Conservation (phyloP, 2,888 invertebrate species). For the Brenthis ino region DNA sequence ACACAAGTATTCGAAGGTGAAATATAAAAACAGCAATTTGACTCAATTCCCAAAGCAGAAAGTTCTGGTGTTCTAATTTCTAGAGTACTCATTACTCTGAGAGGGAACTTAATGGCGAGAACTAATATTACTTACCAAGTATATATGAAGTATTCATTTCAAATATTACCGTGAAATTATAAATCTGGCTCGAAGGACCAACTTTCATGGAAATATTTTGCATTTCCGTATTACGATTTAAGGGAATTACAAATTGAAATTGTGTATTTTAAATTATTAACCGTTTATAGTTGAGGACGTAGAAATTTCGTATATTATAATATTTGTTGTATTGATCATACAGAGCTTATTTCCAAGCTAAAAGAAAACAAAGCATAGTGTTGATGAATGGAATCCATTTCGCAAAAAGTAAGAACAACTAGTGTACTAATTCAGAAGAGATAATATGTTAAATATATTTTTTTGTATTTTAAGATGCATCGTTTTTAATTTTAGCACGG, state of each 20-base stretch:
- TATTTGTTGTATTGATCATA: not conserved
- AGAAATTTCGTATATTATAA: not conserved
- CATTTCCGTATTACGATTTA: not conserved
- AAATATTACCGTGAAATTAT: constrained; percentile 16
- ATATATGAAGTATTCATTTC: constrained; percentile 7
- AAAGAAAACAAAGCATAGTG: too few relatives aligned
- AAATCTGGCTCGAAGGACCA: constrained; percentile 12
- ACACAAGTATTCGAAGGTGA: not conserved
- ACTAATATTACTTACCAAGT: constrained; percentile 15
- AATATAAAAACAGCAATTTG: constrained; percentile 13
- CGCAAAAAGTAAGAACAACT: too few relatives aligned
- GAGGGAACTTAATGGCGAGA: constrained; percentile 18
- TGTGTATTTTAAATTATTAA: not conserved
- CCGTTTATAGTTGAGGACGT: not conserved
- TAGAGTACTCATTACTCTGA: constrained; percentile 25
- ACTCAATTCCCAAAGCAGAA: constrained; percentile 17
- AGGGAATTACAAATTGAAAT: not conserved
- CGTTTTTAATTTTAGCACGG: too few relatives aligned
- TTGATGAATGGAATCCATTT: too few relatives aligned
- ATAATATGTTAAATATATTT: too few relatives aligned
- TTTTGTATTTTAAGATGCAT: too few relatives aligned
- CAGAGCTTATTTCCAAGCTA: too few relatives aligned
- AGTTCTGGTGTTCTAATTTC: constrained; percentile 19
- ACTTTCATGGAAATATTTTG: constrained; percentile 6
- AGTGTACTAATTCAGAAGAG: too few relatives aligned